These are phyloP conservation scores for Tetramorium parvispinum DNA, from an alignment of 1,140 invertebrate species.

Conservation along the genomic window DNA sequence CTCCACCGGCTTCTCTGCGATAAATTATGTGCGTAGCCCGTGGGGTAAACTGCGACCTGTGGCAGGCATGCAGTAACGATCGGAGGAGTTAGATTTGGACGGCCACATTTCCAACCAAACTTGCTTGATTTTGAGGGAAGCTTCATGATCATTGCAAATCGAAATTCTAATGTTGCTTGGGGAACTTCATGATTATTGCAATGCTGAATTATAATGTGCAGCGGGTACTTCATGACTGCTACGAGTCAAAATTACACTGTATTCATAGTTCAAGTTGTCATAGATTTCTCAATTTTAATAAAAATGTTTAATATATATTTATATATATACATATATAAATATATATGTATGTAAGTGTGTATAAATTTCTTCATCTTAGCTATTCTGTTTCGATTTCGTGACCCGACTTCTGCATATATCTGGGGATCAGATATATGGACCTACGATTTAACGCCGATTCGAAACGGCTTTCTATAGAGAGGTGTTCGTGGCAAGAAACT, in stretches of 20 bases:
- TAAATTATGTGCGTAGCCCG: conserved; percentile 60
- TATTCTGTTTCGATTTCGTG: too few species aligned
- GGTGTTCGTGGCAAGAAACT: too few species aligned
- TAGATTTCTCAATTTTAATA: background rate
- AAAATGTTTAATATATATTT: background rate
- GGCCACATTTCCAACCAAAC: conserved; percentile 44
- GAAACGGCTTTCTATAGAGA: too few species aligned
- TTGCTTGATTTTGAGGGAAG: conserved; percentile 57
- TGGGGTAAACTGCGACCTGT: conserved; percentile 62
- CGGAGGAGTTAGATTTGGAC: conserved; percentile 53
- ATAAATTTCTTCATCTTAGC: too few species aligned
- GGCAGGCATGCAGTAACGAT: conserved; percentile 57
- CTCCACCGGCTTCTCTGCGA: conserved; percentile 35
- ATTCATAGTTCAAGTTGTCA: background rate
- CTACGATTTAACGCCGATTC: too few species aligned
- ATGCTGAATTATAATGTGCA: conserved; percentile 14
- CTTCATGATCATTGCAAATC: conserved; percentile 56
- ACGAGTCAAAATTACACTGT: conserved; percentile 8
- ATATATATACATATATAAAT: background rate
- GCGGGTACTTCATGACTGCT: background rate
- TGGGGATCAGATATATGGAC: too few species aligned
- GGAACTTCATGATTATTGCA: conserved; percentile 51
- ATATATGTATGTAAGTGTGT: too few species aligned
- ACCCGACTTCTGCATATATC: too few species aligned
- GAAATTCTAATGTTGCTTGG: conserved; percentile 37